A percentile compares a stretch with the other conserved stretches of the same genome.
These are phyloP conservation scores for Conus canariensis DNA, from an alignment of 2,888 invertebrate genomes.

Conservation along the genomic window DNA sequence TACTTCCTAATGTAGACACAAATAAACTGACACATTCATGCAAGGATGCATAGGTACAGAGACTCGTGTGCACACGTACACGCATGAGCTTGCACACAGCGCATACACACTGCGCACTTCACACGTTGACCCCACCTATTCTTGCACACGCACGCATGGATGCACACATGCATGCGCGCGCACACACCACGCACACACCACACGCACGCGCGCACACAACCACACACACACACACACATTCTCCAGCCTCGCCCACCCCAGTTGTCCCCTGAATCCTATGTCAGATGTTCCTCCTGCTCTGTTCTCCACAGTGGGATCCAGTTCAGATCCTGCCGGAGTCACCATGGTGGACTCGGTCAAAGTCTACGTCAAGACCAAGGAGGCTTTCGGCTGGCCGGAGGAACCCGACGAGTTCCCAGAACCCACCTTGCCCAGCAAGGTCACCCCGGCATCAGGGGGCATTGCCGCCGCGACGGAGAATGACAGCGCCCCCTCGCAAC, in stretches of 20 bases:
- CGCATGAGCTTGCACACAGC: not conserved
- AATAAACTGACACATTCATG: not conserved
- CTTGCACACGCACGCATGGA: not conserved
- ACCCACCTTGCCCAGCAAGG: slow-evolving; percentile 52
- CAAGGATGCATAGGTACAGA: not conserved
- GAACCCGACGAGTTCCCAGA: slow-evolving; percentile 89
- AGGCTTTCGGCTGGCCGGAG: slow-evolving; percentile 97
- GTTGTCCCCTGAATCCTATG: not conserved
- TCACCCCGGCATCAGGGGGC: slow-evolving; percentile 34
- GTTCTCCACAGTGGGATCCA: slow-evolving; percentile 76
- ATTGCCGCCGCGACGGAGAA: slow-evolving; percentile 48
- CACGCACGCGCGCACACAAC: too few relatives aligned
- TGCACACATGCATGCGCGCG: not conserved
- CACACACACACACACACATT: too few relatives aligned
- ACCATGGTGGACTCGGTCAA: slow-evolving; percentile 96
- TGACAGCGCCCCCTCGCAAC: slow-evolving; percentile 59
- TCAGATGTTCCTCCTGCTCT: not conserved
- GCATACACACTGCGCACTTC: too few relatives aligned
- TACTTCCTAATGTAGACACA: too few relatives aligned
- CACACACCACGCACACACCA: not conserved
- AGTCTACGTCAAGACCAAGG: slow-evolving; percentile 96
- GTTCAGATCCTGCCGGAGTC: slow-evolving; percentile 85
- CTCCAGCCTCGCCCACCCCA: too few relatives aligned
- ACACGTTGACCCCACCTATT: too few relatives aligned
- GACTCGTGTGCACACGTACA: not conserved